Evolutionary conservation across 1,140 invertebrate genomes (phyloP).

Genomic region (Cydia amplana): DNA sequence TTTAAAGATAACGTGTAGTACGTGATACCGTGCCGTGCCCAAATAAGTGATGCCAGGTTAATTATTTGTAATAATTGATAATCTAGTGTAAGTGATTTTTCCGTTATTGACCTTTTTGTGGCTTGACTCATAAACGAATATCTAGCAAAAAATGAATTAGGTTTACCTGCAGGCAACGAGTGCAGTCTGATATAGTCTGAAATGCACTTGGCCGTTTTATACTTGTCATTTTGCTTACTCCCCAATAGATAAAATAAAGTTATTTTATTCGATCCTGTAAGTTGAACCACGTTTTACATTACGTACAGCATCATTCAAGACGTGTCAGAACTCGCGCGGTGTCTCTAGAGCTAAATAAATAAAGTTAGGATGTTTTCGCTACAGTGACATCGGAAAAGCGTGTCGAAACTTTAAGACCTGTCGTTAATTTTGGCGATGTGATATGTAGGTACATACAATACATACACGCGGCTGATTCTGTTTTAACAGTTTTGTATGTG

Average conservation of each 20-base stretch:
- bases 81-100: too few species aligned
- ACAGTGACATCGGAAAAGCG: background rate
- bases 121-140: too few species aligned
- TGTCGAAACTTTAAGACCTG: constrained; percentile 11
- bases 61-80: too few species aligned
- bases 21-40: too few species aligned
- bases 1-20: background rate
- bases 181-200: too few species aligned
- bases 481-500: too few species aligned
- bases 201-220: background rate
- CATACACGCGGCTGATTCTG: too few species aligned
- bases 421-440: background rate
- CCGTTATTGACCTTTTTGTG: too few species aligned
- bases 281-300: background rate
- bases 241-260: background rate
- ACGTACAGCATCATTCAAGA: background rate
- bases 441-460: background rate
- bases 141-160: too few species aligned
- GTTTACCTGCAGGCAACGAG: too few species aligned
- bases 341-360: background rate
- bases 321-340: background rate
- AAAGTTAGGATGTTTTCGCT: background rate
- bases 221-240: background rate
- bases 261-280: background rate
- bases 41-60: too few species aligned